Evolutionary conservation across 2,113 vertebrate species (phyloP).

Genomic region (Callorhinus ursinus): DNA sequence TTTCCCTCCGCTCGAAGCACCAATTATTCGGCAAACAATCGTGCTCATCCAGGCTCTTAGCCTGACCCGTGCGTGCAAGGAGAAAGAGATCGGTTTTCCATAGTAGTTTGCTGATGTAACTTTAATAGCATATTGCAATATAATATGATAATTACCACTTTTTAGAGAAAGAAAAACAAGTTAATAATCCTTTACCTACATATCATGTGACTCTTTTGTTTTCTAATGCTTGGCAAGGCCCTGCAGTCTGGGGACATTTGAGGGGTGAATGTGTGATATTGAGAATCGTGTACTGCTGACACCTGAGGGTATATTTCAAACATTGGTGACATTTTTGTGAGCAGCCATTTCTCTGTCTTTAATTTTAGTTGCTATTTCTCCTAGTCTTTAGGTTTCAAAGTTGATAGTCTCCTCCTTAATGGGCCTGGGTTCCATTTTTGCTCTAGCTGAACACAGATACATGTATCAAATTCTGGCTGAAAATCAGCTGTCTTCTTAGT

Average conservation of each 20-base stretch:
- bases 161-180: slow-evolving; percentile 74
- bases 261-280: not conserved
- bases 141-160: slow-evolving; percentile 75
- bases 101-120: slow-evolving; percentile 63
- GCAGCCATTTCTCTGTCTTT: not conserved
- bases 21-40: slow-evolving; percentile 50
- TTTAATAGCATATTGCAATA: slow-evolving; percentile 68
- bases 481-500: slow-evolving; percentile 73
- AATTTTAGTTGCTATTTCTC: slow-evolving; percentile 29
- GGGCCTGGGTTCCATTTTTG: slow-evolving; percentile 62
- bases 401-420: slow-evolving; percentile 52
- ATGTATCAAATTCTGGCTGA: slow-evolving; percentile 79
- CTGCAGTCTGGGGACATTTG: not conserved
- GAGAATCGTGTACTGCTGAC: not conserved
- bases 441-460: slow-evolving; percentile 68
- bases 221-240: slow-evolving; percentile 50
- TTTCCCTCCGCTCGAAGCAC: not conserved
- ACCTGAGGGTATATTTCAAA: not conserved
- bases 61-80: slow-evolving; percentile 28
- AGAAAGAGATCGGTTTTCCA: slow-evolving; percentile 59
- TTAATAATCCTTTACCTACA: slow-evolving; percentile 65
- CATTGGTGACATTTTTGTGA: not conserved
- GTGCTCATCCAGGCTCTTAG: not conserved
- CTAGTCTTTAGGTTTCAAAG: slow-evolving; percentile 59
- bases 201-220: slow-evolving; percentile 69